These are phyloP conservation scores for Poecilia picta DNA, from an alignment of 2,797 vertebrate species.

Conservation along the genomic window DNA sequence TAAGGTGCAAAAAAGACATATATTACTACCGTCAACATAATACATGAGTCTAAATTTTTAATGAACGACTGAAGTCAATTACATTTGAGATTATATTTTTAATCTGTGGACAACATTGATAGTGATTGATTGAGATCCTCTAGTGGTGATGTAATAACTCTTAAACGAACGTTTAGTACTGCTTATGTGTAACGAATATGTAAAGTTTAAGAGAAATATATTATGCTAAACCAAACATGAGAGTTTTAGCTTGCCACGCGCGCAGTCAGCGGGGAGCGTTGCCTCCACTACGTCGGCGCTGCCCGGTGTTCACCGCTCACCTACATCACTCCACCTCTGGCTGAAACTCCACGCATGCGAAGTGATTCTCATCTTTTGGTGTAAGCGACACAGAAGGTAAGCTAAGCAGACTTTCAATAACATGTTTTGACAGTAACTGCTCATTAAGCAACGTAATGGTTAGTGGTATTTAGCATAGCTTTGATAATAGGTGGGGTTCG, in stretches of 20 bases:
- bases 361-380: constrained; percentile 42
- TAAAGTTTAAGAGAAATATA: neutral
- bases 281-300: neutral
- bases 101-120: neutral
- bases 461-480: too few species aligned
- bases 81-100: neutral
- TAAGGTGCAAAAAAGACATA: too few species aligned
- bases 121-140: neutral
- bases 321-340: neutral
- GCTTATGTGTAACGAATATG: neutral
- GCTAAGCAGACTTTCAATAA: constrained; percentile 48
- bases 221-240: neutral
- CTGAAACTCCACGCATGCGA: constrained; percentile 54
- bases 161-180: neutral
- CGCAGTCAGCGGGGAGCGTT: neutral
- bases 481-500: accelerated
- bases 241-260: neutral
- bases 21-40: neutral
- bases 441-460: accelerated
- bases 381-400: constrained; percentile 55
- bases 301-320: neutral
- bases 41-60: neutral
- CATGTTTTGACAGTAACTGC: neutral
- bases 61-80: neutral
- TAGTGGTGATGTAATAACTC: too few species aligned